Evolutionary conservation across 2,113 vertebrate species (phyloP).

Genomic region (Lepus europaeus): DNA sequence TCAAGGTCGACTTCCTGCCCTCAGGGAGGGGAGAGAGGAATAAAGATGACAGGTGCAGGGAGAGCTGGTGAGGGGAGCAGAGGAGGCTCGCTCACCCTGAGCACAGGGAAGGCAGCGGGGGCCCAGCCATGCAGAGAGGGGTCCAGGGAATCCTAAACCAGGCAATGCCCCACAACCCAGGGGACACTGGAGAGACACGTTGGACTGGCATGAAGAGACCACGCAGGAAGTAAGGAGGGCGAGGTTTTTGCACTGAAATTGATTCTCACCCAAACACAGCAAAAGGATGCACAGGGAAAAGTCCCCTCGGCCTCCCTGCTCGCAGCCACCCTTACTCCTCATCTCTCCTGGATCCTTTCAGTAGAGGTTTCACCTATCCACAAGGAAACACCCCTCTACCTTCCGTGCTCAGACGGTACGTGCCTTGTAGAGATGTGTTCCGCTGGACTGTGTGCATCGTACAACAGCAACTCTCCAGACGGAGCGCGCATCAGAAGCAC

Average conservation of each 20-base stretch:
- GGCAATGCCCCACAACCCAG: not conserved
- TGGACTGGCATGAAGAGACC: not conserved
- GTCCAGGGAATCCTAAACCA: not conserved
- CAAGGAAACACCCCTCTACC: not conserved
- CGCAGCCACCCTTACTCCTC: not conserved
- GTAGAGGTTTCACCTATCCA: not conserved
- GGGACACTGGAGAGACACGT: not conserved
- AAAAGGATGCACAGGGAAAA: not conserved
- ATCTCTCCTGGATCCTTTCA: not conserved
- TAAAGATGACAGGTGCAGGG: not conserved
- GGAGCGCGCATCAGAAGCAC: not conserved
- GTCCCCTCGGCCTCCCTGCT: not conserved
- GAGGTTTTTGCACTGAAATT: not conserved
- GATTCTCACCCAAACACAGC: not conserved
- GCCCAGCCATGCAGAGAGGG: not conserved
- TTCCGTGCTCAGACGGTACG: not conserved
- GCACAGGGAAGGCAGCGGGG: not conserved
- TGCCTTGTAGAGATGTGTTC: not conserved
- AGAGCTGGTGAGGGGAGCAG: not conserved
- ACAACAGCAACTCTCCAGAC: not conserved
- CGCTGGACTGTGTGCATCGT: not conserved
- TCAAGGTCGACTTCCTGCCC: not conserved
- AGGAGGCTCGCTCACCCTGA: not conserved
- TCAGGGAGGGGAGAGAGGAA: not conserved
- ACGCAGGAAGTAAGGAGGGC: not conserved